Conservation (phyloP, 2,113 vertebrate genomes). For the Callipepla squamata region DNA sequence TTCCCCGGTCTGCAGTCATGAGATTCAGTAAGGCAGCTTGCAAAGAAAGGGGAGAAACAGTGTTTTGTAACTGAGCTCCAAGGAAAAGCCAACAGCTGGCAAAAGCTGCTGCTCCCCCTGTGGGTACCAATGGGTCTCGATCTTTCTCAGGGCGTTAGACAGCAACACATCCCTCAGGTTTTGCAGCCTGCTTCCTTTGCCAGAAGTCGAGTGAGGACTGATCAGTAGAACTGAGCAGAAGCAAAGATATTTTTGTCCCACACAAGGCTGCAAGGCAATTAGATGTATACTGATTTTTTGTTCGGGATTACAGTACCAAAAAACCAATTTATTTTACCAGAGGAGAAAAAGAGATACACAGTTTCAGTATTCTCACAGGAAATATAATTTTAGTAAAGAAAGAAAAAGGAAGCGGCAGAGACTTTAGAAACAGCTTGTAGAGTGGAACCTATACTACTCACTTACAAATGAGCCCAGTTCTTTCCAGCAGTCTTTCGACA, state of each 20-base stretch:
- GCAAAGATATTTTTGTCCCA: neutral
- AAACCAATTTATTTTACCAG: neutral
- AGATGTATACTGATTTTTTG: neutral
- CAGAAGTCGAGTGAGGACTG: neutral
- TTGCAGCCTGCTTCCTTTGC: neutral
- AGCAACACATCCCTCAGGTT: neutral
- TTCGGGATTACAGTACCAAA: neutral
- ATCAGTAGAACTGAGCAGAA: neutral
- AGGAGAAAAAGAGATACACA: neutral
- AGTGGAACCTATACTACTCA: neutral
- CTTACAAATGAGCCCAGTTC: neutral
- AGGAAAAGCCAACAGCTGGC: neutral
- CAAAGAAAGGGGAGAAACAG: neutral
- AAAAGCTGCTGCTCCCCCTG: neutral
- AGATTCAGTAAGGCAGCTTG: neutral
- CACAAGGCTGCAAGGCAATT: neutral
- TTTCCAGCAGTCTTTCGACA: conserved; percentile 25
- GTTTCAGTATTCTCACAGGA: neutral
- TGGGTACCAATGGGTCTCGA: neutral
- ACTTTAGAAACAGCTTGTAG: neutral
- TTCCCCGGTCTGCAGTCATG: neutral
- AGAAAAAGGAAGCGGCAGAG: neutral
- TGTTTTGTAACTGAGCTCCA: neutral
- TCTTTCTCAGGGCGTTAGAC: neutral
- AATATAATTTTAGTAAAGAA: neutral